A percentile compares a stretch with the other conserved stretches of the same genome.
phyloP scores from a whole-genome alignment of 2,113 vertebrate species.

The Lipotes vexillifer region DNA sequence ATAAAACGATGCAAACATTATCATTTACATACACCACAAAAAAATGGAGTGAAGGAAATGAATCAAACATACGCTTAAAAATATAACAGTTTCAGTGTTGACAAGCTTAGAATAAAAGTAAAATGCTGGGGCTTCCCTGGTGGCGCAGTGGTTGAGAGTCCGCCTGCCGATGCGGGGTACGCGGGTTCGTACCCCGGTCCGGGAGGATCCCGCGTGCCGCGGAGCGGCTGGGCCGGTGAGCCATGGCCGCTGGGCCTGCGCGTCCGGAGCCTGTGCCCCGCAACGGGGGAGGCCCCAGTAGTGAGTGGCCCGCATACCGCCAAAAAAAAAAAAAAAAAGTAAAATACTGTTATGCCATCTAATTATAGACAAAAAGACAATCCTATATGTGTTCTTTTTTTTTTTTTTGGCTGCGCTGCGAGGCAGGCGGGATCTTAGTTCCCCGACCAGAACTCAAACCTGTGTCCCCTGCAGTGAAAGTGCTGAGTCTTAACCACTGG shows the following conservation, averaged over 20 bases:
- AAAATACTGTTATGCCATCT: neutral
- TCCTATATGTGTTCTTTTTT: neutral
- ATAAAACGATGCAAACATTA: neutral
- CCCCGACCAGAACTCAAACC: neutral
- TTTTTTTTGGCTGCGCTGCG: neutral
- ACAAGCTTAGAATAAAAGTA: slow-evolving; percentile 8
- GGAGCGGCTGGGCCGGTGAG: no score
- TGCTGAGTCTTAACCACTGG: neutral
- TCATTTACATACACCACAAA: neutral
- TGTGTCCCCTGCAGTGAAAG: neutral
- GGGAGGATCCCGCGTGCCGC: no score
- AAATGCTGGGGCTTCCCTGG: no score
- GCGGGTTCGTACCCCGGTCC: no score
- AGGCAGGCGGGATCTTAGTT: neutral
- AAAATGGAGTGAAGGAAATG: neutral
- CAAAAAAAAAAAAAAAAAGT: no score
- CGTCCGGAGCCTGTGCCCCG: no score
- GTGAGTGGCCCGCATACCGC: no score
- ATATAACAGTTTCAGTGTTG: neutral
- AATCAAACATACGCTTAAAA: neutral
- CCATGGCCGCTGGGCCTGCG: no score
- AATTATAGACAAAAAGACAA: neutral
- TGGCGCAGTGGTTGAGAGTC: no score
- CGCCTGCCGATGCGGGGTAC: no score
- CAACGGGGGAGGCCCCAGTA: no score